Conservation (phyloP, 2,113 vertebrate genomes). For the Leuciscus idus region DNA sequence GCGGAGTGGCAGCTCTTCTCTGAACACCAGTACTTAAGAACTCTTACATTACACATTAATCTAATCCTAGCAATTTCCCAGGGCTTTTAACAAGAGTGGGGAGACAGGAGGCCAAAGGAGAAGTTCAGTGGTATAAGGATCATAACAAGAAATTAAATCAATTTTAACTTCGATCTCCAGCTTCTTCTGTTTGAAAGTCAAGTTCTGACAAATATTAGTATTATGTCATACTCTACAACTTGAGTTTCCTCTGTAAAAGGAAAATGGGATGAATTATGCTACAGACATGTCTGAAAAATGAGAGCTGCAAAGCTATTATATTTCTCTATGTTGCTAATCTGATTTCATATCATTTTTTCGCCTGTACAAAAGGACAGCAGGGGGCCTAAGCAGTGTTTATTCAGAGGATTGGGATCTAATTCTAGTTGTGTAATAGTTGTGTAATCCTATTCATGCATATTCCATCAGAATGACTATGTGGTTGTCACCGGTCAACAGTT, state of each 20-base stretch:
- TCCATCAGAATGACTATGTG: neutral
- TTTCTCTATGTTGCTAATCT: slow-evolving; percentile 14
- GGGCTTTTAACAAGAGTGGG: slow-evolving; percentile 72
- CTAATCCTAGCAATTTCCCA: slow-evolving; percentile 64
- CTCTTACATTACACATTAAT: slow-evolving; percentile 74
- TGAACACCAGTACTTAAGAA: slow-evolving; percentile 70
- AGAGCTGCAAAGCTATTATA: neutral
- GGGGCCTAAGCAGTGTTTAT: neutral
- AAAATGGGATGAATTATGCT: slow-evolving; percentile 7
- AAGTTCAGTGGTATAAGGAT: slow-evolving; percentile 28
- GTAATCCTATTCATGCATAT: slow-evolving; percentile 1
- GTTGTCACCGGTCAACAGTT: too few species aligned
- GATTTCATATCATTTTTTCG: neutral
- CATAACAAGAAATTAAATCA: slow-evolving; percentile 38
- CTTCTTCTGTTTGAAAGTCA: slow-evolving; percentile 36
- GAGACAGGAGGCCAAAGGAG: slow-evolving; percentile 47
- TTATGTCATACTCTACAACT: neutral
- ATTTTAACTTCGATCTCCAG: slow-evolving; percentile 22
- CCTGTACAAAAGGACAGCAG: neutral
- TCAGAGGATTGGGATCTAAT: slow-evolving; percentile 2
- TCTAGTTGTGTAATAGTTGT: neutral
- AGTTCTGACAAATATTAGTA: slow-evolving; percentile 26
- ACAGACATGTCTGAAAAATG: slow-evolving; percentile 8
- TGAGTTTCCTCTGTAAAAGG: slow-evolving; percentile 18
- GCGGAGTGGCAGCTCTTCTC: slow-evolving; percentile 53